Evolutionary conservation across 2,797 vertebrate species (phyloP).

Genomic region (Prunella strophiata): DNA sequence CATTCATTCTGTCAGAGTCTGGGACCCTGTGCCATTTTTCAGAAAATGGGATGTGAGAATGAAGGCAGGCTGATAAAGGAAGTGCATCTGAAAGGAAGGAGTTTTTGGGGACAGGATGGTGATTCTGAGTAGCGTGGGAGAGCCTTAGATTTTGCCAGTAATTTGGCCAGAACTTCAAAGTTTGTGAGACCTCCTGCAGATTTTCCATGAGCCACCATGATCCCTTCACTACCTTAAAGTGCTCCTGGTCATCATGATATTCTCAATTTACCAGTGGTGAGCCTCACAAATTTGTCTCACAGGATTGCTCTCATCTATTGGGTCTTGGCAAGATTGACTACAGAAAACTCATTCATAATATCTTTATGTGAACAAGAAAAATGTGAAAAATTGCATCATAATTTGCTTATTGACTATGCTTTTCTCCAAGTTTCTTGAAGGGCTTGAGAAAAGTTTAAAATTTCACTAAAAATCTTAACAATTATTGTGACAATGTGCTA

Average conservation of each 20-base stretch:
- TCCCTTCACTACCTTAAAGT: not conserved
- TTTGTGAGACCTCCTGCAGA: not conserved
- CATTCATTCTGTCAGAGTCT: not conserved
- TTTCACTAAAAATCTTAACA: not conserved
- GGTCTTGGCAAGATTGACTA: not conserved
- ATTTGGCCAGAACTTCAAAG: constrained; percentile 37
- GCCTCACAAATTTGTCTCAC: not conserved
- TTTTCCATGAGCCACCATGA: not conserved
- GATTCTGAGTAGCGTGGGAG: not conserved
- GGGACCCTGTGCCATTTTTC: not conserved
- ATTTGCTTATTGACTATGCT: not conserved
- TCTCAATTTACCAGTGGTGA: not conserved
- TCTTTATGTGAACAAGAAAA: not conserved
- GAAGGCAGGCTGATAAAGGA: not conserved
- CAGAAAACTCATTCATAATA: not conserved
- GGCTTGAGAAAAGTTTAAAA: not conserved
- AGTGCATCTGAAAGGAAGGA: not conserved
- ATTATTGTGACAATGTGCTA: not conserved
- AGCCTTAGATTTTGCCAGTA: constrained; percentile 6
- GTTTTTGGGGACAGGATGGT: constrained; percentile 20
- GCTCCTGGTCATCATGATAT: not conserved
- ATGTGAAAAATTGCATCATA: not conserved
- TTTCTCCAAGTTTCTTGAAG: not conserved
- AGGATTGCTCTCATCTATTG: not conserved
- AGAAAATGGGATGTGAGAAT: not conserved